phyloP scores from a whole-genome alignment of 2,113 vertebrate species.

The Ptyas mucosa region DNA sequence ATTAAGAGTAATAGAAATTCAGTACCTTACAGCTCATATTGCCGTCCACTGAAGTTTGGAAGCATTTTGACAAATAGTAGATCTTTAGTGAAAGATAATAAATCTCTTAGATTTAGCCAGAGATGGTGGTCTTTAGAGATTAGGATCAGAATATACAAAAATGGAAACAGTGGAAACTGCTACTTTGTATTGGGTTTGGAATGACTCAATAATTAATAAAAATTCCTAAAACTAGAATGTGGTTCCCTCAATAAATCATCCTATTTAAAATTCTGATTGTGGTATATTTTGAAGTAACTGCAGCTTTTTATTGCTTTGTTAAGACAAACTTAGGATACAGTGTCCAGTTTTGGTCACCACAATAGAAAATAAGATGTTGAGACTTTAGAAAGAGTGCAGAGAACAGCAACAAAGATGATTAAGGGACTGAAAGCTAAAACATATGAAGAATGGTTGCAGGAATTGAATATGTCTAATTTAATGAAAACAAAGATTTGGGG shows the following conservation, averaged over 20 bases:
- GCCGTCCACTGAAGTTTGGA: not conserved
- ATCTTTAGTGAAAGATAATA: not conserved
- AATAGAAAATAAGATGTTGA: not conserved
- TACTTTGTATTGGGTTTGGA: not conserved
- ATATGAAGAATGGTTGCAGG: not conserved
- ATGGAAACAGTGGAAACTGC: not conserved
- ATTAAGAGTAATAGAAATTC: not conserved
- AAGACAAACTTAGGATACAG: not conserved
- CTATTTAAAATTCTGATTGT: not conserved
- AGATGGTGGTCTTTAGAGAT: not conserved
- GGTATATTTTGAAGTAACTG: not conserved
- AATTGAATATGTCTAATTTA: not conserved
- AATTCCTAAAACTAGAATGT: not conserved
- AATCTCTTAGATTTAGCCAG: not conserved
- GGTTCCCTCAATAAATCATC: not conserved
- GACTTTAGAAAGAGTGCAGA: not conserved
- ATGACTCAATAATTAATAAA: not conserved
- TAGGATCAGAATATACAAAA: not conserved
- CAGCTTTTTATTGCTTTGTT: not conserved
- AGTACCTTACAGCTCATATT: not conserved
- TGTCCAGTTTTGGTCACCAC: not conserved
- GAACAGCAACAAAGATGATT: not conserved
- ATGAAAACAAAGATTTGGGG: not conserved
- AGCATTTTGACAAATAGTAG: not conserved
- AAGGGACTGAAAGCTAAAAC: not conserved